Evolutionary conservation across 2,888 invertebrate species (phyloP), one percentile per base, ranked within the genome.

Genomic region (Nomada fucata): DNA sequence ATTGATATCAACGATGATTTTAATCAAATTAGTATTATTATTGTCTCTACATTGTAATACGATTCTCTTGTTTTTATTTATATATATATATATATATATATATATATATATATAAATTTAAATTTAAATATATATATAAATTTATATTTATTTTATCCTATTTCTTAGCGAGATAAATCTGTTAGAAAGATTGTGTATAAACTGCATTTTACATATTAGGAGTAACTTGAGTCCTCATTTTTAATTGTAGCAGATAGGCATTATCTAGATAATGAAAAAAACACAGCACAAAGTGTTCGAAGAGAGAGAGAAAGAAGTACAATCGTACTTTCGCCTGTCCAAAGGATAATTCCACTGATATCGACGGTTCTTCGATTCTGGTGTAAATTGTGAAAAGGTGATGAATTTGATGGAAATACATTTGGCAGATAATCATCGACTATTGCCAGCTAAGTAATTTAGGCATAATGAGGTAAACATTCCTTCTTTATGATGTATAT

Each of bases 171-270:
- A 82, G 59, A 70, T 77, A 79, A 87, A 74, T 82, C 87, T 86
- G 69, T 87, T 84, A 86, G 86, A 88, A 87, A 88, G 78, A 89
- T 88, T 89, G 88, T 89, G 88, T 83, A 81, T 86, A 76, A 87
- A 82, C 71, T 78, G 69, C 29, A 80, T 77, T 69, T 79, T 86
- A 80, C 71, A 86, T 83, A 88, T 88, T 87, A 85, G 87, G 86
- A 91, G 88, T 90, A 91, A 90, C 89, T 90, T 90, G 89, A 91
- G 90, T 89, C 90, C 89, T 87, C 86, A 84, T 90, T 90, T 86
- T 89, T 85, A 83, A 87, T 85, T 89, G 77, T 89, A 89, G 86
- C 82, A 87, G 83, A 89, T 90, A 90, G 86, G 86, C 88, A 36
- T 90, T 88, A 89, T 89, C 88, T 90, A 87, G 89, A 86, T 90